These are phyloP conservation scores for Adela reaumurella DNA, from an alignment of 2,888 invertebrate genomes.

Conservation along the genomic window DNA sequence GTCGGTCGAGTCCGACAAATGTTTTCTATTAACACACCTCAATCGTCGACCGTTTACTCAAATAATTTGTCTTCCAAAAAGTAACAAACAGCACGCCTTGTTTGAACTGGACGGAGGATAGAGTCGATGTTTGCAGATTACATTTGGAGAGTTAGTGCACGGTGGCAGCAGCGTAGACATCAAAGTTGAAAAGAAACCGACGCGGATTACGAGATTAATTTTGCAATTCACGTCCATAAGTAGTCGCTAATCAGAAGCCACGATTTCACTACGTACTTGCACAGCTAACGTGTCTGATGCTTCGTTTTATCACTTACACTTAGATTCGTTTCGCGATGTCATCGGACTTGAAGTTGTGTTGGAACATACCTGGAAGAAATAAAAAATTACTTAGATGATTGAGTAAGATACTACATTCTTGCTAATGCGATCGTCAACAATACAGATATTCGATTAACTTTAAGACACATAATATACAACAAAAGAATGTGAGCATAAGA, in stretches of 20 bases:
- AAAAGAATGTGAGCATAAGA: no score
- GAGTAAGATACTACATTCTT: no score
- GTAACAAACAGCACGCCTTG: neutral
- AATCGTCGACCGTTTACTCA: neutral
- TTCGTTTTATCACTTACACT: no score
- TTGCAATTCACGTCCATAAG: neutral
- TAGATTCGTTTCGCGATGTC: no score
- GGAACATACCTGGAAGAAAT: no score
- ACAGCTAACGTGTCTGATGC: no score
- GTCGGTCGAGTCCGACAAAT: neutral
- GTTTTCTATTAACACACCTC: neutral
- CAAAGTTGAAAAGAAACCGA: neutral
- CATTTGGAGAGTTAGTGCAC: neutral
- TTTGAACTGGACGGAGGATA: neutral
- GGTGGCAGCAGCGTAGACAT: neutral
- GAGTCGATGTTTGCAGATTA: neutral
- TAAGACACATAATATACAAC: no score
- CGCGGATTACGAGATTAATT: neutral
- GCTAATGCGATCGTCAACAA: no score
- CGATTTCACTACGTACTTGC: neutral
- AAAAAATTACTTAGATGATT: no score
- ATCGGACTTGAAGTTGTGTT: no score
- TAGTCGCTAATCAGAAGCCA: neutral
- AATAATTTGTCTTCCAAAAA: neutral
- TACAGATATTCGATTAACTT: no score